Conservation (phyloP, 2,888 invertebrate genomes). For the Drosophila heteroneura region DNA sequence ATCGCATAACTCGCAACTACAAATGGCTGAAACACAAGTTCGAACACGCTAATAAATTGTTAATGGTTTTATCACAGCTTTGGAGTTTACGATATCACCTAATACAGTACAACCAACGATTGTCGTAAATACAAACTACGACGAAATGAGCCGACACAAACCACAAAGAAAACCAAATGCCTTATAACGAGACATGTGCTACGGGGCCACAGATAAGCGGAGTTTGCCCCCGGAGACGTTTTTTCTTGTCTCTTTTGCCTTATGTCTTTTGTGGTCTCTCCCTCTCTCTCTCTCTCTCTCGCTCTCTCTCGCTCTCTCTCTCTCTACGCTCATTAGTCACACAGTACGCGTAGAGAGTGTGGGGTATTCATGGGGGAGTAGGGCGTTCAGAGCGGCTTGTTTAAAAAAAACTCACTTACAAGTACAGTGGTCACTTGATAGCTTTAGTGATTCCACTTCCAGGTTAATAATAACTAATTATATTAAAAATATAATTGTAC, state of each 20-base stretch:
- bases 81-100: constrained; percentile 66
- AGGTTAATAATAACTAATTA: background rate
- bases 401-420: background rate
- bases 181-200: constrained; percentile 14
- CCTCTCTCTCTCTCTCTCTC: background rate
- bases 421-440: background rate
- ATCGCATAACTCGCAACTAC: constrained; percentile 35
- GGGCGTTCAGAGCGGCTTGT: background rate
- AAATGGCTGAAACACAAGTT: constrained; percentile 53
- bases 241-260: background rate
- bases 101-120: constrained; percentile 41
- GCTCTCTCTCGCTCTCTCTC: background rate
- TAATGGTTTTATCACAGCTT: constrained; percentile 79
- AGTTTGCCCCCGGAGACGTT: constrained; percentile 54
- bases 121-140: constrained; percentile 57
- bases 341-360: background rate
- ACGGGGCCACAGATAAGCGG: constrained; percentile 52
- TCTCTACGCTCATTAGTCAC: constrained; percentile 53
- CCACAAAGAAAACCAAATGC: constrained; percentile 7
- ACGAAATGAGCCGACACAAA: constrained; percentile 8
- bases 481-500: background rate
- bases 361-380: constrained; percentile 5
- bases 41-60: constrained; percentile 76
- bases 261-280: background rate
- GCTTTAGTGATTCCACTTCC: no score